Conservation (phyloP, 2,797 vertebrate species). For the Fistularia commersonii region DNA sequence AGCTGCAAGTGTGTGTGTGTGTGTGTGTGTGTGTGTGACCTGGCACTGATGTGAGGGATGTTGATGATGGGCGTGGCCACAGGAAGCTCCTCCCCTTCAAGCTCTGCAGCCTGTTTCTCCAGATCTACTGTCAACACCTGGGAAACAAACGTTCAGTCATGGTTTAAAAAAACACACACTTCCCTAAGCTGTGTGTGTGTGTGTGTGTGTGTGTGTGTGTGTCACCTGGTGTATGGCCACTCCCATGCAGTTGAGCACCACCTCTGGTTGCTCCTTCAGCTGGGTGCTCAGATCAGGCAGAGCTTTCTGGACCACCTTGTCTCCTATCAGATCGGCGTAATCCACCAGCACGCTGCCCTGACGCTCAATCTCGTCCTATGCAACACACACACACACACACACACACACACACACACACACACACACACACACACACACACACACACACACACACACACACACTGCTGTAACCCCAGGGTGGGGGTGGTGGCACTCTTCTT, state of each 20-base stretch:
- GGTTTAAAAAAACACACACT: not conserved
- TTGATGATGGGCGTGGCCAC: slow-evolving; percentile 82
- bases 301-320: slow-evolving; percentile 61
- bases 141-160: too few species aligned
- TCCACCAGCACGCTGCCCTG: slow-evolving; percentile 96
- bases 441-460: not conserved
- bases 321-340: slow-evolving; percentile 82
- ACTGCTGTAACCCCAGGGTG: not conserved
- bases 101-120: slow-evolving; percentile 86
- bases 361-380: slow-evolving; percentile 95
- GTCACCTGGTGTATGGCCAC: slow-evolving; percentile 92
- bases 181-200: not conserved
- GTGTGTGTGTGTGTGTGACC: slow-evolving; percentile 64
- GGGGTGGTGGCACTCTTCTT: too few species aligned
- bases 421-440: too few species aligned
- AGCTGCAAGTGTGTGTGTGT: not conserved
- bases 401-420: too few species aligned
- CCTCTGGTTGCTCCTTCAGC: slow-evolving; percentile 87
- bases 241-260: slow-evolving; percentile 88
- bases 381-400: too few species aligned
- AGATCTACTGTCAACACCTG: slow-evolving; percentile 93
- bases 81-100: slow-evolving; percentile 85
- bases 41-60: slow-evolving; percentile 88
- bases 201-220: slow-evolving; percentile 4
- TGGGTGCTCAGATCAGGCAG: slow-evolving; percentile 78